phyloP scores from a whole-genome alignment of 2,113 vertebrate species.

The Natator depressus region DNA sequence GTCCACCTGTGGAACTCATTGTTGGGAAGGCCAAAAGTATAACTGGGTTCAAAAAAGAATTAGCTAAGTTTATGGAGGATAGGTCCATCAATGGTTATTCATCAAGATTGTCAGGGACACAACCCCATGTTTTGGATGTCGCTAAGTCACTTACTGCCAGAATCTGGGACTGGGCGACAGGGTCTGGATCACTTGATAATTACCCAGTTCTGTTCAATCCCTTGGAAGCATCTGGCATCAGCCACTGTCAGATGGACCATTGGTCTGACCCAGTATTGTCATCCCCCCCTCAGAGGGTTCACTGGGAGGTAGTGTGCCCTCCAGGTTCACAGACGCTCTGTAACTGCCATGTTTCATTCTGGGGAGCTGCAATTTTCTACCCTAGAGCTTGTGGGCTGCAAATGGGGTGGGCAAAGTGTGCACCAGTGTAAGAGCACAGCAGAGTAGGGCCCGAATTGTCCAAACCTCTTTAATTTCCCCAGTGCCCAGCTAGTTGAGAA shows the following conservation, averaged over 20 bases:
- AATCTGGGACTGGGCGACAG: not conserved
- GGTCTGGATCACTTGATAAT: not conserved
- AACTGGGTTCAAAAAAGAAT: no score
- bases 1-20: no score
- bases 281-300: not conserved
- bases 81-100: not conserved
- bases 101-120: not conserved
- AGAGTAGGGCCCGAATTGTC: not conserved
- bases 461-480: not conserved
- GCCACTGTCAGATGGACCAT: not conserved
- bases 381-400: not conserved
- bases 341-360: not conserved
- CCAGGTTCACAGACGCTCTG: not conserved
- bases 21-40: no score
- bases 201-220: not conserved
- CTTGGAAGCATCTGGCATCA: not conserved
- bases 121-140: not conserved
- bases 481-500: not conserved
- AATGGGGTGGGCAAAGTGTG: not conserved
- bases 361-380: not conserved
- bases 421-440: not conserved
- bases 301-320: not conserved
- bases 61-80: not conserved
- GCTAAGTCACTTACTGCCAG: not conserved
- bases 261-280: not conserved